These are phyloP conservation scores for Macrochelys suwanniensis DNA, from an alignment of 2,797 vertebrate genomes.

Conservation along the genomic window DNA sequence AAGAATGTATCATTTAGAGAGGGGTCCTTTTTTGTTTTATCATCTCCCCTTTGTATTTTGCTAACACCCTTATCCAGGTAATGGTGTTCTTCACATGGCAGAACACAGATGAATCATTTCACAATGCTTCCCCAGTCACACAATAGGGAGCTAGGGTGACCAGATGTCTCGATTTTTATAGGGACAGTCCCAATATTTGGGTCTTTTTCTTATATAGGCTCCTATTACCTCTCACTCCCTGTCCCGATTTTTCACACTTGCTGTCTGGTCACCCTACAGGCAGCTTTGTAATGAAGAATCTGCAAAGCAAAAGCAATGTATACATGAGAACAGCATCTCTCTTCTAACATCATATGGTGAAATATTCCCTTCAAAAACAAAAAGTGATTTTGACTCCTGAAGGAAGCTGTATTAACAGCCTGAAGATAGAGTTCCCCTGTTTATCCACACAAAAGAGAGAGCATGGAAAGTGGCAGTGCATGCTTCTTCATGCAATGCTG, in stretches of 20 bases:
- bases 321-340: neutral
- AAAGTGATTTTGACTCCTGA: neutral
- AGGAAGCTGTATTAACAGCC: neutral
- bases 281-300: conserved; percentile 82
- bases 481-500: neutral
- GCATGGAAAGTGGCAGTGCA: neutral
- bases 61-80: conserved; percentile 82
- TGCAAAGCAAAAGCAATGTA: conserved; percentile 43
- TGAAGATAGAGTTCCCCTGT: neutral
- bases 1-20: neutral
- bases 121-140: conserved; percentile 82
- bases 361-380: neutral
- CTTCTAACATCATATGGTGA: neutral
- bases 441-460: neutral
- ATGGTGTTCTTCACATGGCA: conserved; percentile 80
- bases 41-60: neutral
- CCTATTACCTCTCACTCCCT: no score
- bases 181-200: no score
- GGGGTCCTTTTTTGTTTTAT: neutral
- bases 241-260: no score
- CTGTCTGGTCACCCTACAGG: neutral
- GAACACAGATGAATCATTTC: conserved; percentile 46
- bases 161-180: no score
- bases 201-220: no score
- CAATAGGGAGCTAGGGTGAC: conserved; percentile 15